Percentiles rank a stretch among this genome's conserved stretches.
These are phyloP conservation scores for Rhingia campestris DNA, from an alignment of 2,888 invertebrate species.

Conservation along the genomic window DNA sequence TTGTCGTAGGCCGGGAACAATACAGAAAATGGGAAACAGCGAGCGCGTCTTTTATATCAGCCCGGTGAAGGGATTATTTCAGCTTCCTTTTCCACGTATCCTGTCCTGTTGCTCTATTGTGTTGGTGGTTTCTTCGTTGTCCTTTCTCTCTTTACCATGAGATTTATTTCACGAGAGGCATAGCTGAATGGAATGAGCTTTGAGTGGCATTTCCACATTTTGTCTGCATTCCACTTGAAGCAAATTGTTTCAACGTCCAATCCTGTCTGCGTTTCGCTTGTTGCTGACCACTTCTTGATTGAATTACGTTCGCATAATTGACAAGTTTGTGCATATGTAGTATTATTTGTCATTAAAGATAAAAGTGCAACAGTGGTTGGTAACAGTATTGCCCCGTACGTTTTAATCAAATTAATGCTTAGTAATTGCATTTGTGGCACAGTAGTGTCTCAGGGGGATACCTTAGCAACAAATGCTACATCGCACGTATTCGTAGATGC, in stretches of 20 bases:
- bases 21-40: not conserved
- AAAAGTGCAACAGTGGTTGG: slow-evolving; percentile 11
- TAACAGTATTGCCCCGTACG: not conserved
- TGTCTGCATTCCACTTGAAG: slow-evolving; percentile 48
- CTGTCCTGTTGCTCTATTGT: slow-evolving; percentile 61
- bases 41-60: slow-evolving; percentile 6
- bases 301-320: slow-evolving; percentile 60
- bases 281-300: slow-evolving; percentile 46
- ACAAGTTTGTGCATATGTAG: slow-evolving; percentile 43
- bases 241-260: slow-evolving; percentile 42
- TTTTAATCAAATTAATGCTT: slow-evolving; percentile 49
- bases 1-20: slow-evolving; percentile 61
- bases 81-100: slow-evolving; percentile 52
- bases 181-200: slow-evolving; percentile 5
- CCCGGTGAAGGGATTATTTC: slow-evolving; percentile 19
- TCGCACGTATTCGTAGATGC: too few relatives aligned
- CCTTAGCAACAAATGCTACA: not conserved
- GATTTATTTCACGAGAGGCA: slow-evolving; percentile 49
- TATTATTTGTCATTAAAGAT: slow-evolving; percentile 3
- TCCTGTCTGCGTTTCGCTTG: not conserved
- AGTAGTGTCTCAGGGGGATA: not conserved
- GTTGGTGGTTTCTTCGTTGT: slow-evolving; percentile 30
- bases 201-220: slow-evolving; percentile 45
- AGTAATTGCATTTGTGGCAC: slow-evolving; percentile 40
- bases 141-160: slow-evolving; percentile 14